Conservation (phyloP, 2,888 invertebrate genomes). For the Pseudococcus jackbeardsleyi region DNA sequence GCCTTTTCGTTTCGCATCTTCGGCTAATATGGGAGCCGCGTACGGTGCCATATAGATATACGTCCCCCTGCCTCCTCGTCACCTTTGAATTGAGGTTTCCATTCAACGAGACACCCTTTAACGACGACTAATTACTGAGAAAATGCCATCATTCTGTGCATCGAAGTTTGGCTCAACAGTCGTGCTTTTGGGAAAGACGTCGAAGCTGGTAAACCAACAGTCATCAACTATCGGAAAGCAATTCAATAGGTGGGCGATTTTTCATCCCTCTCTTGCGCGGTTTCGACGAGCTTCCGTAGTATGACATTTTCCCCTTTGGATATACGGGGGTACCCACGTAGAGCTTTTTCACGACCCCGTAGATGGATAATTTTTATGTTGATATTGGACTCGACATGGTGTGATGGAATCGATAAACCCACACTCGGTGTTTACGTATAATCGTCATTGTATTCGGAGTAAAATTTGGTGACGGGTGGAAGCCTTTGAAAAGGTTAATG, state of each 20-base stretch:
- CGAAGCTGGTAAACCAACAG: not conserved
- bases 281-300: not conserved
- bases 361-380: not conserved
- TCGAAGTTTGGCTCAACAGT: not conserved
- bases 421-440: not conserved
- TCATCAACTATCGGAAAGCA: not conserved
- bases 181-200: not conserved
- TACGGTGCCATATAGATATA: not conserved
- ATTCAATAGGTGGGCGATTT: constrained; percentile 22
- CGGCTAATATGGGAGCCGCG: not conserved
- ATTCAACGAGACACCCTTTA: constrained; percentile 19
- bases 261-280: not conserved
- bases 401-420: not conserved
- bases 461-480: no score
- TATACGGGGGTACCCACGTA: not conserved
- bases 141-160: not conserved
- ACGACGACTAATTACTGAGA: not conserved
- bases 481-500: no score
- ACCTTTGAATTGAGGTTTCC: not conserved
- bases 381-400: not conserved
- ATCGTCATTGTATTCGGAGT: not conserved
- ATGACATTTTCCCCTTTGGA: not conserved
- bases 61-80: not conserved
- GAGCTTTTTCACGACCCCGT: not conserved
- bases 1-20: not conserved